Base-by-base conservation (phyloP, 2,797 vertebrate genomes). In the Sebastes ruberrimus region DNA sequence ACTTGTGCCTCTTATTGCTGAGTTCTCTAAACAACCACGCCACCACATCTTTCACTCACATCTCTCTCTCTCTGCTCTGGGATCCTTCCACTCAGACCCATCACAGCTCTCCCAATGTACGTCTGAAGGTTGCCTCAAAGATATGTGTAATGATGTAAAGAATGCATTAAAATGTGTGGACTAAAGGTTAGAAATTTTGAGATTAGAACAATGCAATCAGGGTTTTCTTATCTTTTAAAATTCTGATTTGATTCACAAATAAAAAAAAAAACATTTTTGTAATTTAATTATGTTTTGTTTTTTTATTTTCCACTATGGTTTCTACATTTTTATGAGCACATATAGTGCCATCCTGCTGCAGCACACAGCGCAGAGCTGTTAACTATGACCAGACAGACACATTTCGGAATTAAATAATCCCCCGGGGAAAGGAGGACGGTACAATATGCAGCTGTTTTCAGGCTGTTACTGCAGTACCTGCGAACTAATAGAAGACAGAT, bases 11-110 rank as follows among this genome's bases (percentile, higher is more conserved):
- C 63, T 60, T 75, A 67, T 55, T 57, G 76, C 68, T 2, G 70
- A 82, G 66, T 72, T 76, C 71, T 71, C 64, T 82, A 82, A 89
- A 90, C 83, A 88, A 53, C 33, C 67, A n/a, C 53, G 42, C 63
- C 75, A 68, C 82, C 83, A 66, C 27, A 33, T 77, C 67, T 75
- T 46, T 78, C 52, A 61, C 68, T 75, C 52, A 60, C 49, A 42
- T 46, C 14, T 7, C 66, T 10, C 66, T 62, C 66, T 62, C 27
- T 49, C 65, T 64, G 71, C 49, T 83, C 33, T 23, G 60, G 8
- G 61, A 82, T 53, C 23, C 25, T 70, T 82, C 66, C 56, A 71
- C 69, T 28, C 30, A 77, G 74, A 80, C 32, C 30, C n/a, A 55
- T 13, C 74, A 30, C 81, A 69, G 66, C 42, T 72, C 38, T 66